These are phyloP conservation scores for Narcine bancroftii DNA, from an alignment of 2,113 vertebrate species.

Conservation along the genomic window DNA sequence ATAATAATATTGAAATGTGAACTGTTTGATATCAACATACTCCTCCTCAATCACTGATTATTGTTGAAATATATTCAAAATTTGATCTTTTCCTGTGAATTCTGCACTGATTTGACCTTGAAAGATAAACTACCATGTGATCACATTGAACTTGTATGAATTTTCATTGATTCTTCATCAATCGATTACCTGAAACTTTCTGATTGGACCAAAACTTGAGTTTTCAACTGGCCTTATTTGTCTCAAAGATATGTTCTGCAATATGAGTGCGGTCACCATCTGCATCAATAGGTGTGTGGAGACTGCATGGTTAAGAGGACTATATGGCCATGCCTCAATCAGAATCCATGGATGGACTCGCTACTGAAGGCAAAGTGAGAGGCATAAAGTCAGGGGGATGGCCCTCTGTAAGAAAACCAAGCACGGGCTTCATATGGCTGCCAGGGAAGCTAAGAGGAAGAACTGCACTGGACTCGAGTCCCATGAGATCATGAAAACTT, in stretches of 20 bases:
- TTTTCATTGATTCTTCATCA: neutral
- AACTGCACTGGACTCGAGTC: too few relatives aligned
- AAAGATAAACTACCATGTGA: neutral
- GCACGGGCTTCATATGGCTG: too few relatives aligned
- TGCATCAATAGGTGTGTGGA: too few relatives aligned
- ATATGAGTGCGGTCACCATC: too few relatives aligned
- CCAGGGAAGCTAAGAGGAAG: too few relatives aligned
- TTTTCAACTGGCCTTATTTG: neutral
- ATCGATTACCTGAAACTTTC: neutral
- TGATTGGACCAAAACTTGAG: neutral
- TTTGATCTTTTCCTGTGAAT: neutral
- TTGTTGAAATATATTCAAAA: neutral
- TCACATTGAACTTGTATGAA: neutral
- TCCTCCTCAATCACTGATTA: neutral
- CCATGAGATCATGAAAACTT: too few relatives aligned
- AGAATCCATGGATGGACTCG: too few relatives aligned
- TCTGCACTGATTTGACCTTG: neutral
- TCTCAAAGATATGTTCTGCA: neutral
- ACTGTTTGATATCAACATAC: neutral
- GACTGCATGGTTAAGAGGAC: too few relatives aligned
- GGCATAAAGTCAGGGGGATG: too few relatives aligned
- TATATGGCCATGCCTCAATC: too few relatives aligned
- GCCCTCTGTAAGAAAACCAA: too few relatives aligned
- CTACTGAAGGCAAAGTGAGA: too few relatives aligned
- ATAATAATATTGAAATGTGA: neutral